These are phyloP conservation scores for Drosophila funebris DNA, from an alignment of 1,140 invertebrate species.

Conservation along the genomic window DNA sequence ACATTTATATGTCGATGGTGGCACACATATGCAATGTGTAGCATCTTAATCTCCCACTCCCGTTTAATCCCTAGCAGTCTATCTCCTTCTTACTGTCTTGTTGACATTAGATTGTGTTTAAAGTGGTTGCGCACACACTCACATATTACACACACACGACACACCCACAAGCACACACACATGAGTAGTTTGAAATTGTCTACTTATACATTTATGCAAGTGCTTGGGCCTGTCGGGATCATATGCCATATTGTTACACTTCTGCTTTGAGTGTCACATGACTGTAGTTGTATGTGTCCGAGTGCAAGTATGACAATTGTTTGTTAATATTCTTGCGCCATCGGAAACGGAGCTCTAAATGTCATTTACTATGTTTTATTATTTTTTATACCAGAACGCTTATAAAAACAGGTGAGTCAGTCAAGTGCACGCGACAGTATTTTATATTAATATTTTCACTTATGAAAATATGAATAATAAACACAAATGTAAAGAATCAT, in stretches of 20 bases:
- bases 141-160: conserved; percentile 6
- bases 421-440: too few relatives aligned
- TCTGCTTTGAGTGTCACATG: conserved; percentile 36
- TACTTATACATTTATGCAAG: conserved; percentile 78
- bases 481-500: too few relatives aligned
- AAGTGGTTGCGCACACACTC: conserved; percentile 55
- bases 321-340: conserved; percentile 62
- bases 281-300: conserved; percentile 15
- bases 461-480: too few relatives aligned
- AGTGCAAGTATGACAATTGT: conserved; percentile 65
- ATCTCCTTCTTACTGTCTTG: conserved; percentile 45
- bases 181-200: conserved; percentile 52
- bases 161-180: conserved; percentile 8
- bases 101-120: conserved; percentile 81
- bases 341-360: conserved; percentile 70
- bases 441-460: too few relatives aligned
- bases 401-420: too few relatives aligned
- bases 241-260: conserved; percentile 74
- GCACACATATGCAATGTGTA: conserved; percentile 41
- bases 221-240: conserved; percentile 54
- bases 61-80: not conserved
- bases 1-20: conserved; percentile 79
- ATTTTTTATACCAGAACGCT: conserved; percentile 13
- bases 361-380: conserved; percentile 78
- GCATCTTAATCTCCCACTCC: conserved; percentile 9